Base-by-base conservation (phyloP, 1,140 invertebrate genomes). In the Drosophila tropicalis region DNA sequence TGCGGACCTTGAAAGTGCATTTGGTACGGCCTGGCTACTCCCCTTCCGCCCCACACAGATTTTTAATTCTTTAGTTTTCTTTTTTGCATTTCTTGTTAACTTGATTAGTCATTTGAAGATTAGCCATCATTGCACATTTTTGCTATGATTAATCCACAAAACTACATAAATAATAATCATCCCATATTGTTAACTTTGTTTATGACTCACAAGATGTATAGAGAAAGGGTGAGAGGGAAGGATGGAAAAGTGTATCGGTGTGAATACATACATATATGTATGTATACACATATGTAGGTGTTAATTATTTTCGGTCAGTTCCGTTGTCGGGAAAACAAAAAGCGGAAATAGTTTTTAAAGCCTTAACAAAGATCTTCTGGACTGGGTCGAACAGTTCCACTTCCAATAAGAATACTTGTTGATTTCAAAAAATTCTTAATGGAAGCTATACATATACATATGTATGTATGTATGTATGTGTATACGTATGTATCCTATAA, bases 101-200 rank as follows among this genome's bases (percentile, higher is more conserved):
- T 12, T 19, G 57, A 69, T 70, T 58, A 68, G 32, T 62, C 51
- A 64, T 66, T 29, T 6, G 63, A 47, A 71, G 62, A 72, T 29
- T n/a, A 47, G 70, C 55, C 17, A 65, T 68, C 41, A 58, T 51
- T 68, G 47, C 67, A 64, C 39, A 62, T 75, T 44, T 70, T 13
- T 17, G 10, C 15, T 71, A 78, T 86, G 83, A 86, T 79, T 86
- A 86, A 87, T 87, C 17, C 17, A 22, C 17, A 51, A 51, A 51
- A 51, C 19, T 54, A 13, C 77, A 68, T 75, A 13, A 79, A 68
- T 75, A 62, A 51, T 47, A 60, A 25, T 44, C 54, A 66, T 58
- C 15, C 15, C 44, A 41, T 71, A 58, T 25, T 12, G 36, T 68
- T 67, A 79, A 67, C 60, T 76, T 22, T 51, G 3, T 47, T 54